A percentile compares a stretch with the other conserved stretches of the same genome.
These are phyloP conservation scores for Catagonus wagneri DNA, from an alignment of 2,113 vertebrate genomes.

Conservation along the genomic window DNA sequence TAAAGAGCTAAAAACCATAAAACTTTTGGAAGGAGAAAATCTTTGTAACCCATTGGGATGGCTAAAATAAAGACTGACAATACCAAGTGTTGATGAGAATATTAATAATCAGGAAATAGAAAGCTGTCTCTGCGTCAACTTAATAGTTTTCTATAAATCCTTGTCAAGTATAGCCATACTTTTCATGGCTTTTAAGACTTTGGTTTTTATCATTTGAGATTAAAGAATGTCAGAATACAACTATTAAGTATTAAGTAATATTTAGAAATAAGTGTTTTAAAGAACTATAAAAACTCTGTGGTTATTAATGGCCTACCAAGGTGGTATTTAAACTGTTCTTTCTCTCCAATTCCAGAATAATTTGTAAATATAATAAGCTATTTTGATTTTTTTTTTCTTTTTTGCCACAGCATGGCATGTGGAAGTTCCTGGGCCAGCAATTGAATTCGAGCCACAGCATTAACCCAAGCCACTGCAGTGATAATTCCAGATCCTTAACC, in stretches of 20 bases:
- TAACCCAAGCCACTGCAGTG: too few species aligned
- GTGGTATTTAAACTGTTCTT: conserved; percentile 15
- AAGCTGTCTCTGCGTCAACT: not conserved
- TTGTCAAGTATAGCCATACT: not conserved
- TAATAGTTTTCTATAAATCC: not conserved
- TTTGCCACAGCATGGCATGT: too few species aligned
- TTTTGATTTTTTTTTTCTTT: not conserved
- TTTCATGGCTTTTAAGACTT: conserved; percentile 19
- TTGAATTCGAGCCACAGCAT: too few species aligned
- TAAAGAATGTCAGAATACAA: conserved; percentile 40
- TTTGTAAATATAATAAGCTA: conserved; percentile 11
- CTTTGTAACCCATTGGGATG: not conserved
- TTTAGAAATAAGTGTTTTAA: conserved; percentile 33
- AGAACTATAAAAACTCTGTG: not conserved
- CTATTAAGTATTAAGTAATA: conserved; percentile 8
- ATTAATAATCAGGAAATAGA: not conserved
- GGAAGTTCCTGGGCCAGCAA: too few species aligned
- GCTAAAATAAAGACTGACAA: not conserved
- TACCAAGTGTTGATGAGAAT: not conserved
- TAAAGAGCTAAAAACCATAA: not conserved
- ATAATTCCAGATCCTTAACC: too few species aligned
- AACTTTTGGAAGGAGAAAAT: not conserved
- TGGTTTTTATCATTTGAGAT: conserved; percentile 1
- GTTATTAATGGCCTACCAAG: not conserved
- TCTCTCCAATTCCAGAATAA: not conserved